Evolutionary conservation across 2,888 invertebrate species (phyloP), one percentile per base, ranked within the genome.

Genomic region (Craniophora ligustri): DNA sequence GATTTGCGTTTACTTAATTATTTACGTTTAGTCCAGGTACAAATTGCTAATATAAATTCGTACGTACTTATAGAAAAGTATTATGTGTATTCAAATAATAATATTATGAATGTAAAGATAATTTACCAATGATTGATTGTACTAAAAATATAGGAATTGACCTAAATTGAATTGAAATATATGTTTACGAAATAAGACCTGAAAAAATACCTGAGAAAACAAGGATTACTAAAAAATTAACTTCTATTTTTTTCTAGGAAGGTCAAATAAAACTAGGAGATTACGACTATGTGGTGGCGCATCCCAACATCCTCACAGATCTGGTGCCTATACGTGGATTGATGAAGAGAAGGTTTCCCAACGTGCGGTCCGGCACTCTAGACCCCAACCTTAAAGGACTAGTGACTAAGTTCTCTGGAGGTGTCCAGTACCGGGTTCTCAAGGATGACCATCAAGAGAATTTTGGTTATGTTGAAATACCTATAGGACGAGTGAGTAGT

Each of bases 231-330:
- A 23, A 10, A 23, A 26, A 26, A n/a, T n/a, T n/a, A 26, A 4
- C 26, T 26, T 4, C 1, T 4, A 0, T 35, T 28, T 18, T 53
- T 49, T 56, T 32, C 39, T 81, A 97, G 93, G 95, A 93, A 76
- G 97, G 97, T n/a, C 93, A 95, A 64, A 78, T 97, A 3, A 89
- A 94, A 49, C 75, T 96, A 1, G 87, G 92, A 3, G 97, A 98
- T 67, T 98, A 95, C 79, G 95, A 97, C 73, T 95, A 94, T 76
- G 81, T 97, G 5, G 89, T 98, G 10, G 96, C 97, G 0, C 97
- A 98, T 89, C 96, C 97, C 0, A 95, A 96, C 79, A 96, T 98
- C 59, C 84, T 97, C 40, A 95, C 97, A 0, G 98, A 98, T 44
- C 79, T 98, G 28, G 95, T 97, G 1, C 93, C 95, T 0, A 91